A percentile compares a stretch with the other conserved stretches of the same genome.
Conservation (phyloP, 1,140 invertebrate genomes). For the Ruditapes philippinarum region DNA sequence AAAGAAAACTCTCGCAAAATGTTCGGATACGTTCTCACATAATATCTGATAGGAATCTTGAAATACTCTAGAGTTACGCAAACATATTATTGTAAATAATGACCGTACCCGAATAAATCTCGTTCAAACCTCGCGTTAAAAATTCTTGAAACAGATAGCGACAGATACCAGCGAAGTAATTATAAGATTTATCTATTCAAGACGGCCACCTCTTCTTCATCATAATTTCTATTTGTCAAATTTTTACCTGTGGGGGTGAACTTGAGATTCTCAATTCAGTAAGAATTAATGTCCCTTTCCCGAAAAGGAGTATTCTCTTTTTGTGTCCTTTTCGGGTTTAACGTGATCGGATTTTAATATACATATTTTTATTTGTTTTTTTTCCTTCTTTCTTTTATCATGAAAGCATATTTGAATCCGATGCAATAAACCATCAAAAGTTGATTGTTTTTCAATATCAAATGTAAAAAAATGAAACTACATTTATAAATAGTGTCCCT, state of each 20-base stretch:
- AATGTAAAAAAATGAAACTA: too few relatives aligned
- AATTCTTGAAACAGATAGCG: slow-evolving; percentile 3
- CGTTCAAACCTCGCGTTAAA: slow-evolving; percentile 15
- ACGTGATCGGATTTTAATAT: too few relatives aligned
- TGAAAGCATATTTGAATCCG: too few relatives aligned
- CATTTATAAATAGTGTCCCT: too few relatives aligned
- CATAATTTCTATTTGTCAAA: slow-evolving; percentile 36
- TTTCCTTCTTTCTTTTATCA: too few relatives aligned
- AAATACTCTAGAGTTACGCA: slow-evolving; percentile 43
- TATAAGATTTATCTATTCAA: background rate
- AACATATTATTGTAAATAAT: slow-evolving; percentile 53
- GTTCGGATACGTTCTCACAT: slow-evolving; percentile 31
- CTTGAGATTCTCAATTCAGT: background rate
- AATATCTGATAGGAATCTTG: slow-evolving; percentile 53
- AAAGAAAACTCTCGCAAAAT: slow-evolving; percentile 48
- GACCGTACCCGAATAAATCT: slow-evolving; percentile 17
- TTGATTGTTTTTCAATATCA: too few relatives aligned
- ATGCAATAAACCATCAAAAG: too few relatives aligned
- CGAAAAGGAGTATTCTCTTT: too few relatives aligned
- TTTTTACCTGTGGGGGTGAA: background rate
- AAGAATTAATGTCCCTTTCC: background rate
- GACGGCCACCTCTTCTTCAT: background rate
- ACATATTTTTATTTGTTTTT: too few relatives aligned
- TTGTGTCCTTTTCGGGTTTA: too few relatives aligned
- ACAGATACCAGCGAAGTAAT: slow-evolving; percentile 17